Evolutionary conservation across 92 coral and sea anemone species (phyloP), one percentile per base, ranked within the genome.

Genomic region (Umimayanthus chanpuru): DNA sequence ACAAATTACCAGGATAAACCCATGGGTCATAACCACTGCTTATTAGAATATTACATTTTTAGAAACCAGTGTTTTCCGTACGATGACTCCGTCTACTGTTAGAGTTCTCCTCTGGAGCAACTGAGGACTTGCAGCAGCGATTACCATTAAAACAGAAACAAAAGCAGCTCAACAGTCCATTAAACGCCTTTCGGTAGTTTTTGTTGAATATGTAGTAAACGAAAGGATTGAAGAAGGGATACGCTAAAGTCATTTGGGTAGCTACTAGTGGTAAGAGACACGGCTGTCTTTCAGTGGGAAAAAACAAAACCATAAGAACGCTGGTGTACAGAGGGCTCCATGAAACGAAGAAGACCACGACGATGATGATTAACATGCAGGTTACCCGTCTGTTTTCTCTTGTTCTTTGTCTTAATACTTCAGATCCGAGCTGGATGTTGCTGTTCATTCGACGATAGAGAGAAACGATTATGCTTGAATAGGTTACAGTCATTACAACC

Each of bases 151-250:
- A 12, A 12, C 85, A 30, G 1, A 38, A 36, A 36, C 85, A 56
- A 16, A 56, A 18, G 26, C 8, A 16, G 18, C 47, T 29, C 6
- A 80, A 9, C 44, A 80, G 15, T 10, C 41, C 29, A 18, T 80
- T 32, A 58, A 80, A 80, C 4, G 85, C 85, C 28, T 61, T 80
- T 1, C 85, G 70, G 47, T 80, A 80, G 85, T 80, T 61, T 36
- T 65, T 38, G 85, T 61, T 80, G 70, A 80, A 80, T 80, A 80
- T 36, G 20, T 80, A 80, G 30, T 80, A 80, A 8, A 80, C 43
- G 16, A 80, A 80, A 21, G 85, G 85, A 30, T 80, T 80, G 47
- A 29, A 5, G 21, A 80, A 65, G 47, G 85, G 6, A 4, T 61
- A 80, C 29, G 41, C 21, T 16, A 56, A 3, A 10, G 9, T 61